Evolutionary conservation across 2,888 invertebrate species (phyloP).

Genomic region (Cephus rjabovi): DNA sequence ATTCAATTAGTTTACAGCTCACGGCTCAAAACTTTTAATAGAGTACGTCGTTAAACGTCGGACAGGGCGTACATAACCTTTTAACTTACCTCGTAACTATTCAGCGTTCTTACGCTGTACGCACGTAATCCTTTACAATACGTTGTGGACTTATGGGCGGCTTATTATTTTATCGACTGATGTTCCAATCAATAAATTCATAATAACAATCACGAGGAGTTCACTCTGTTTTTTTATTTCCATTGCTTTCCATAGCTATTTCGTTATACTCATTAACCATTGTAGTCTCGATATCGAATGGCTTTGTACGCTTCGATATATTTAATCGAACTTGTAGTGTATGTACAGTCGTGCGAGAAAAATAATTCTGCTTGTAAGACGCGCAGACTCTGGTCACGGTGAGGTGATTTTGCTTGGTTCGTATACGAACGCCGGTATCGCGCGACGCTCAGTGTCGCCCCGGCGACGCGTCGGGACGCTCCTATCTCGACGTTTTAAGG

Average conservation of each 20-base stretch:
- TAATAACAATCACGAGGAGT: neutral
- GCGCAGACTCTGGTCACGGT: neutral
- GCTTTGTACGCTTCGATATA: neutral
- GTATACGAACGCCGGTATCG: conserved; percentile 6
- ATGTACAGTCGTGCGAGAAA: neutral
- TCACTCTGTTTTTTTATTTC: neutral
- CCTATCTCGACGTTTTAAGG: neutral
- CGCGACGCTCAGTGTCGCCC: conserved; percentile 43
- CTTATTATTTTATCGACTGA: neutral
- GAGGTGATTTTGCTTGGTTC: neutral
- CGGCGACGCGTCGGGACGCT: conserved; percentile 33
- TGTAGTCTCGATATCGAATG: neutral
- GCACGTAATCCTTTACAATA: neutral
- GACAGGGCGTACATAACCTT: neutral
- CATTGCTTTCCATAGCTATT: neutral
- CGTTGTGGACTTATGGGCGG: neutral
- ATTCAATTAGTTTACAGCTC: neutral
- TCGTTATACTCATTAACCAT: neutral
- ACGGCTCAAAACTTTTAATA: neutral
- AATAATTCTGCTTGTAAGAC: neutral
- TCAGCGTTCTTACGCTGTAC: neutral
- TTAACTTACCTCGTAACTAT: neutral
- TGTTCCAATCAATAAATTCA: neutral
- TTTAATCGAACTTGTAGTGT: neutral
- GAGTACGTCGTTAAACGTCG: neutral